These are phyloP conservation scores for Anastrepha ludens DNA, from an alignment of 1,140 invertebrate genomes.

Conservation along the genomic window DNA sequence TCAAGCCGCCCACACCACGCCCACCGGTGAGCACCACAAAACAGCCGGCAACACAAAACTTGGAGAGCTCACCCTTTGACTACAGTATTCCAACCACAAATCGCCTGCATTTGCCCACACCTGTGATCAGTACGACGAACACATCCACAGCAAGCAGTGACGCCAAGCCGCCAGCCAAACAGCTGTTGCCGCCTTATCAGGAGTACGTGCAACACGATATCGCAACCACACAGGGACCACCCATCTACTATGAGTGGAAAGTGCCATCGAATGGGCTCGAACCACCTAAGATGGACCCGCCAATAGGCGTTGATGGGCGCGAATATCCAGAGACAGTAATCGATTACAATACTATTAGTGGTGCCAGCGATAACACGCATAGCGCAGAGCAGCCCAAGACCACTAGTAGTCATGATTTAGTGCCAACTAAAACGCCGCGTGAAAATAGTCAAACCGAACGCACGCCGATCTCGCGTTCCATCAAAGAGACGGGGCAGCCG, in stretches of 20 bases:
- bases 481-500: conserved; percentile 60
- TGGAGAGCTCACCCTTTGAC: conserved; percentile 33
- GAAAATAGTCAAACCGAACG: conserved; percentile 57
- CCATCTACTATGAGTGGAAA: conserved; percentile 80
- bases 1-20: conserved; percentile 60
- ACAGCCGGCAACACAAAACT: conserved; percentile 55
- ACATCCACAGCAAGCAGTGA: neutral
- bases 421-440: neutral
- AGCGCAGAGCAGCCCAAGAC: conserved; percentile 32
- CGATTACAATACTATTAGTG: conserved; percentile 64
- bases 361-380: neutral
- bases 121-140: neutral
- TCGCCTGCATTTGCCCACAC: neutral
- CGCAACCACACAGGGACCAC: conserved; percentile 78
- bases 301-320: conserved; percentile 69
- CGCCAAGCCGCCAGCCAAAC: conserved; percentile 61
- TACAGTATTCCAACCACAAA: conserved; percentile 29
- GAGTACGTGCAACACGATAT: conserved; percentile 68
- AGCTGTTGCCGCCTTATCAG: conserved; percentile 70
- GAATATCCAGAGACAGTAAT: conserved; percentile 66
- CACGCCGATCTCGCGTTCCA: conserved; percentile 65
- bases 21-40: conserved; percentile 51
- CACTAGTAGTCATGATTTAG: neutral
- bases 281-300: conserved; percentile 74
- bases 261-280: conserved; percentile 77